A percentile compares a stretch with the other conserved stretches of the same genome.
Evolutionary conservation across 2,113 vertebrate genomes (phyloP).

Genomic region (Heloderma charlesbogerti): DNA sequence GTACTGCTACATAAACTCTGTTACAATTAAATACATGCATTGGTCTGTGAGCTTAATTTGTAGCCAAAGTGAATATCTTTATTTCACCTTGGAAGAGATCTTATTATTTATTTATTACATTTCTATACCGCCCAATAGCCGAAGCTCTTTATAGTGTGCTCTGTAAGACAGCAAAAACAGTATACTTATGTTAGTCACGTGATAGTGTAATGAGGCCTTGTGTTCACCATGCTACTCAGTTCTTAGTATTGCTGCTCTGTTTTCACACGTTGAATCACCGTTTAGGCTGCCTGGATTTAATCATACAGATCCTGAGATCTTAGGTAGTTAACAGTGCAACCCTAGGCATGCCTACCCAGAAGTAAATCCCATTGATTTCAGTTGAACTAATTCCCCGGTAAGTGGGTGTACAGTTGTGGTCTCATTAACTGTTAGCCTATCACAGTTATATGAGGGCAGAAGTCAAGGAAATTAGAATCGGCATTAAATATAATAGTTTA

Average conservation of each 20-base stretch:
- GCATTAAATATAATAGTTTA: neutral
- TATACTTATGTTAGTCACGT: neutral
- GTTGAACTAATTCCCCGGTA: neutral
- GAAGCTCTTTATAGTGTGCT: neutral
- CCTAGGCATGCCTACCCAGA: neutral
- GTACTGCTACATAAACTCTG: neutral
- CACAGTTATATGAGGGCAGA: neutral
- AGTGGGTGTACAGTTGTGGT: neutral
- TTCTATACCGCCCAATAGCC: too few species aligned
- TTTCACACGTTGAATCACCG: neutral
- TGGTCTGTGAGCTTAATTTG: too few species aligned
- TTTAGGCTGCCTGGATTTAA: neutral
- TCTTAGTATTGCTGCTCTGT: neutral
- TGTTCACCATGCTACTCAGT: neutral
- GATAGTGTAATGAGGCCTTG: neutral
- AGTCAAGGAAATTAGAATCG: neutral
- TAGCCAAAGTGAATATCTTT: neutral
- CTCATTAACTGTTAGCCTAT: neutral
- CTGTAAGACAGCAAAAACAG: neutral
- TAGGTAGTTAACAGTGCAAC: neutral
- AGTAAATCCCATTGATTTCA: neutral
- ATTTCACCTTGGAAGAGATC: neutral
- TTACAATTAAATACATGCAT: too few species aligned
- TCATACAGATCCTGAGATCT: too few species aligned
- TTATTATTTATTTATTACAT: neutral